Evolutionary conservation across 2,797 vertebrate genomes (phyloP).

Genomic region (Muraenolepis orangiensis): DNA sequence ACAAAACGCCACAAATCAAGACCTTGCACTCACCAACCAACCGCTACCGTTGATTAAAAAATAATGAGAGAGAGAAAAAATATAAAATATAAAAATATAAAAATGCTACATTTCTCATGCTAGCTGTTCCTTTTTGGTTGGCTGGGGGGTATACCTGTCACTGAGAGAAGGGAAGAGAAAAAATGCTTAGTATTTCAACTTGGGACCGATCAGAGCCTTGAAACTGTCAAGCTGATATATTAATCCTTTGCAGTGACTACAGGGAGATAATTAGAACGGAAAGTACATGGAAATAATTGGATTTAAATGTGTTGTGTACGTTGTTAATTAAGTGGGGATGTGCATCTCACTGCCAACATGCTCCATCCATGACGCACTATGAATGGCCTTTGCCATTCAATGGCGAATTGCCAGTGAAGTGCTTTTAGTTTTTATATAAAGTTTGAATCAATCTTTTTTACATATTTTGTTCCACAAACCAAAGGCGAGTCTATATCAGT

Average conservation of each 20-base stretch:
- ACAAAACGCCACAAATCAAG: background rate
- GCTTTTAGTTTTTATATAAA: background rate
- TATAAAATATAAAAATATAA: no score
- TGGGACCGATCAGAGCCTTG: background rate
- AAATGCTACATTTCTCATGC: background rate
- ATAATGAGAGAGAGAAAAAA: background rate
- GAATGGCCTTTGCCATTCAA: no score
- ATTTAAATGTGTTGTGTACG: background rate
- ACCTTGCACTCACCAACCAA: background rate
- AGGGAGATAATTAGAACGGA: background rate
- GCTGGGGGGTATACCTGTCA: background rate
- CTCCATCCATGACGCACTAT: background rate
- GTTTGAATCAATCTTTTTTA: background rate
- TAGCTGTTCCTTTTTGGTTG: background rate
- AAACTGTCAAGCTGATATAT: constrained; percentile 1
- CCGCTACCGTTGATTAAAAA: background rate
- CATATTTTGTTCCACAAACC: no score
- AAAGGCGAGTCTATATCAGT: no score
- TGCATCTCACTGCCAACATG: background rate
- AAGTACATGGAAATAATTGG: background rate
- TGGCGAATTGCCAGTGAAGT: background rate
- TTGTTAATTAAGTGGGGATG: background rate
- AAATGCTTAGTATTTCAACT: background rate
- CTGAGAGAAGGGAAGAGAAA: background rate
- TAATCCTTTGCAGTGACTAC: background rate